Conservation (phyloP, 2,113 vertebrate species). For the Zingel zingel region DNA sequence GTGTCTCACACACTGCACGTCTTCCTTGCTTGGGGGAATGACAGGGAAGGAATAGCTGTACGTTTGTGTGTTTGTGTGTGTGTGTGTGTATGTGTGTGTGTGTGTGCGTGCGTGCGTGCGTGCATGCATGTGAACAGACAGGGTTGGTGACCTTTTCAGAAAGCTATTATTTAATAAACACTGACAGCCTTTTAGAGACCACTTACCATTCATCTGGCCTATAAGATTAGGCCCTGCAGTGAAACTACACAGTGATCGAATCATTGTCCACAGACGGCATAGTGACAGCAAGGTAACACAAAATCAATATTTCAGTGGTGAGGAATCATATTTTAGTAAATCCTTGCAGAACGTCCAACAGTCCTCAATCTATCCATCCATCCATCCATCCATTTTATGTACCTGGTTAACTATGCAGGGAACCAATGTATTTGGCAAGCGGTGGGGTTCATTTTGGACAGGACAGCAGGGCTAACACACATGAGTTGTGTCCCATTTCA, state of each 20-base stretch:
- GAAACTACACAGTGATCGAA: slow-evolving; percentile 75
- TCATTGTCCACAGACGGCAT: slow-evolving; percentile 62
- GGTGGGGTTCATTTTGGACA: neutral
- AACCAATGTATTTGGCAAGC: slow-evolving; percentile 10
- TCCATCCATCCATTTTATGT: slow-evolving; percentile 19
- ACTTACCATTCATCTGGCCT: slow-evolving; percentile 78
- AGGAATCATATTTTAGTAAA: slow-evolving; percentile 67
- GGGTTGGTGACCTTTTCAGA: slow-evolving; percentile 79
- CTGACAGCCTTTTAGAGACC: slow-evolving; percentile 83
- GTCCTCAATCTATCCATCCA: neutral
- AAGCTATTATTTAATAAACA: slow-evolving; percentile 73
- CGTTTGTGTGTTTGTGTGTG: neutral
- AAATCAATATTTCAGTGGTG: slow-evolving; percentile 74
- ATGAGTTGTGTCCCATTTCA: neutral
- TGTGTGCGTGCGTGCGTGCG: slow-evolving; percentile 9
- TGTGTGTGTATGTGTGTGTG: neutral
- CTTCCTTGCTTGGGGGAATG: slow-evolving; percentile 7
- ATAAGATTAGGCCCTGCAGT: slow-evolving; percentile 64
- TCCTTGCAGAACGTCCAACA: slow-evolving; percentile 32
- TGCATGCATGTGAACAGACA: slow-evolving; percentile 34
- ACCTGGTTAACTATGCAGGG: slow-evolving; percentile 19
- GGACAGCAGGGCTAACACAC: neutral
- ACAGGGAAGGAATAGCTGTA: neutral
- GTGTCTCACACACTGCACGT: neutral
- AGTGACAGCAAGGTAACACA: slow-evolving; percentile 61